A percentile compares a stretch with the other conserved stretches of the same genome.
Evolutionary conservation across 2,888 invertebrate genomes (phyloP).

Genomic region (Bombylius major): DNA sequence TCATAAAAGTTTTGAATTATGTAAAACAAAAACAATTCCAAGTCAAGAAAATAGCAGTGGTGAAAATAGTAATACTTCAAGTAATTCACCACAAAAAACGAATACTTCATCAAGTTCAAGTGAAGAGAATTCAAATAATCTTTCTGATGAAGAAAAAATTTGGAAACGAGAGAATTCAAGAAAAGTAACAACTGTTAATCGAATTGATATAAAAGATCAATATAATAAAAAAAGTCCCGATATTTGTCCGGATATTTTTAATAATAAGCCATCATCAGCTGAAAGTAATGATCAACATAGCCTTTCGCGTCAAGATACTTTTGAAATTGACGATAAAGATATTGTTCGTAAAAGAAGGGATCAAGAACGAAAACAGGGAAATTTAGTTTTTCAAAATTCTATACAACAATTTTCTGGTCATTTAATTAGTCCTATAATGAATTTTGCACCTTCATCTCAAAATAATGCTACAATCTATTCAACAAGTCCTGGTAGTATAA

Average conservation of each 20-base stretch:
- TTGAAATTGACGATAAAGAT: constrained; percentile 20
- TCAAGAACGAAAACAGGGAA: constrained; percentile 46
- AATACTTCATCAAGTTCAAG: constrained; percentile 13
- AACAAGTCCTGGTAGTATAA: background rate
- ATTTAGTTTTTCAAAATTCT: constrained; percentile 46
- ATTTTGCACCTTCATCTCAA: constrained; percentile 18
- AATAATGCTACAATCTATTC: background rate
- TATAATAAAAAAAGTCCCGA: constrained; percentile 11
- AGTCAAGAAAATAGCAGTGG: background rate
- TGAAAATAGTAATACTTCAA: constrained; percentile 20
- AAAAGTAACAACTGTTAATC: constrained; percentile 6
- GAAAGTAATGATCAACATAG: background rate
- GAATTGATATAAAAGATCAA: constrained; percentile 16
- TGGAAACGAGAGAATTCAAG: constrained; percentile 25
- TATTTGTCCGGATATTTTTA: constrained; percentile 2
- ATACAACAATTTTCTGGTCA: constrained; percentile 50
- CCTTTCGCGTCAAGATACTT: constrained; percentile 1
- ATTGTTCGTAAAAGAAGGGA: constrained; percentile 36
- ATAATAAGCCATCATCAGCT: background rate
- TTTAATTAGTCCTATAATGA: constrained; percentile 29
- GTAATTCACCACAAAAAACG: constrained; percentile 19
- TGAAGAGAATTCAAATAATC: constrained; percentile 24
- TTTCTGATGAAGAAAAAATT: constrained; percentile 32
- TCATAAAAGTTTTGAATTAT: constrained; percentile 33
- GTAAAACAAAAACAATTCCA: constrained; percentile 19